Conservation (phyloP, 2,113 vertebrate genomes). For the Hassar affinis region DNA sequence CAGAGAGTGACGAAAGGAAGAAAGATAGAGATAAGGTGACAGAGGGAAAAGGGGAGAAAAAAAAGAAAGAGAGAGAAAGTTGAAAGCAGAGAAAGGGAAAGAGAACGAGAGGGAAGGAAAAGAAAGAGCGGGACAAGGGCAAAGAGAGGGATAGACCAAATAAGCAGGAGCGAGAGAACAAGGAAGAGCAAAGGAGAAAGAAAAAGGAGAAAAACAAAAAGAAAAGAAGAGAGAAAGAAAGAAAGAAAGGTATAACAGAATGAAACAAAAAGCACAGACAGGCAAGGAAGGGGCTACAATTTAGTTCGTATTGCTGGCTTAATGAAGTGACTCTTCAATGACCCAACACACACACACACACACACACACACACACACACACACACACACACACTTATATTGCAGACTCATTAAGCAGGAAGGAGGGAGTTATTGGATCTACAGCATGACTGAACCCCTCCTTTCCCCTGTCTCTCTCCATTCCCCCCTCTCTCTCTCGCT, state of each 20-base stretch:
- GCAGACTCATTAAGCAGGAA: constrained; percentile 42
- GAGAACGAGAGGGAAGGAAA: background rate
- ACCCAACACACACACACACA: too few species aligned
- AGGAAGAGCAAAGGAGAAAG: too few species aligned
- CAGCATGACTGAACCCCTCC: background rate
- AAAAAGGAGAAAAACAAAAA: background rate
- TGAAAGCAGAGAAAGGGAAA: background rate
- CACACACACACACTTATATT: constrained; percentile 47
- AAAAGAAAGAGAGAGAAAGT: background rate
- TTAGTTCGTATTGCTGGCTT: constrained; percentile 5
- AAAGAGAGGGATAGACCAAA: accelerated
- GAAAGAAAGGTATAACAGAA: too few species aligned
- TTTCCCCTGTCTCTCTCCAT: too few species aligned
- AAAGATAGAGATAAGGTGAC: background rate
- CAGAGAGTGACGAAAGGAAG: background rate
- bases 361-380: background rate
- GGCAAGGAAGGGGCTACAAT: background rate
- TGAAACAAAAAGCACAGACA: too few species aligned
- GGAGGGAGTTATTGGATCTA: background rate
- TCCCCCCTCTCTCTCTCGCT: too few species aligned
- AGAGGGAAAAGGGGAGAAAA: too few species aligned
- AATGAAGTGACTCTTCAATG: constrained; percentile 27
- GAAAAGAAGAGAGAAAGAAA: background rate
- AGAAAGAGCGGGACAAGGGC: too few species aligned
- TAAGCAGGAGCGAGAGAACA: too few species aligned